phyloP scores from a whole-genome alignment of 1,140 invertebrate species.

The Brachionus calyciflorus region DNA sequence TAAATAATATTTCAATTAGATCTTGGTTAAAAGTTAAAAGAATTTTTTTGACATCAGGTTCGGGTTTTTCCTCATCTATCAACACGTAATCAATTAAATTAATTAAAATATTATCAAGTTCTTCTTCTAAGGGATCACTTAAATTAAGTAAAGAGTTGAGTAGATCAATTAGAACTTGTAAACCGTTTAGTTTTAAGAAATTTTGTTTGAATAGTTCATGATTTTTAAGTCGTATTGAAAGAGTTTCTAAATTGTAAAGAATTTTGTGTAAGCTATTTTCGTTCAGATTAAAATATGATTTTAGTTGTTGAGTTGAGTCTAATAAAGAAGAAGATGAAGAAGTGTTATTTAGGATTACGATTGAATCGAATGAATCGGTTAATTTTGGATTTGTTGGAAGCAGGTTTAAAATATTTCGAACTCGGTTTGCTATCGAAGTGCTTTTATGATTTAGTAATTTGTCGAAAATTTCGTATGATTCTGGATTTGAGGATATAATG shows the following conservation, averaged over 20 bases:
- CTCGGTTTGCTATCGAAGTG: slow-evolving; percentile 60
- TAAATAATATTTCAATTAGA: background rate
- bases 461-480: slow-evolving; percentile 64
- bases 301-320: background rate
- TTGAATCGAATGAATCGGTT: slow-evolving; percentile 60
- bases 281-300: background rate
- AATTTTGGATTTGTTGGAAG: slow-evolving; percentile 64
- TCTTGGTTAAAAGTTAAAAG: background rate
- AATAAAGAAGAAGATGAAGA: too few species aligned
- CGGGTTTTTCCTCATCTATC: background rate
- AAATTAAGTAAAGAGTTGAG: background rate
- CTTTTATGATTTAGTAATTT: slow-evolving; percentile 62
- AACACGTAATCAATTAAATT: background rate
- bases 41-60: background rate
- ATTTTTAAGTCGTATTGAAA: background rate
- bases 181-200: background rate
- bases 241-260: background rate
- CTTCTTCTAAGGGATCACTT: background rate
- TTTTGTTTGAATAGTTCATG: slow-evolving; percentile 22
- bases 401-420: slow-evolving; percentile 62
- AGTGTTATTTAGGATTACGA: too few species aligned
- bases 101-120: background rate
- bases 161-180: background rate
- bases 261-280: background rate
- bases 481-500: slow-evolving; percentile 62